Base-by-base conservation (phyloP, 2,888 invertebrate genomes). In the Drosophila paracracens region DNA sequence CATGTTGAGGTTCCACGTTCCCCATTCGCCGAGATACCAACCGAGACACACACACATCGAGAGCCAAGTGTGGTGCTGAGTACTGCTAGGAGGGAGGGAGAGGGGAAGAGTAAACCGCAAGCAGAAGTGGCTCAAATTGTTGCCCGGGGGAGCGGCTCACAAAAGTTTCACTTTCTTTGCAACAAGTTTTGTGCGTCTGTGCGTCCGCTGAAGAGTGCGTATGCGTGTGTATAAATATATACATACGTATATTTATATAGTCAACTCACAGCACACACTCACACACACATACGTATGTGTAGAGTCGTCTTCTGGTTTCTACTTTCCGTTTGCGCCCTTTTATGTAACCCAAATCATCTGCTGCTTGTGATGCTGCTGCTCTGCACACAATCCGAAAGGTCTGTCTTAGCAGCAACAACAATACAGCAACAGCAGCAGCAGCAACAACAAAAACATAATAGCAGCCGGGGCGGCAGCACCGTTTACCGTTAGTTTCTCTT, bases 401-500 rank as follows among this genome's bases (percentile, higher is more conserved):
- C 74, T 66, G 73, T 59, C 72, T 73, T 56, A 61, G 68, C 51
- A 51, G 38, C 61, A 53, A 46, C 68, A 71, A 38, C 66, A 61
- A 27, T 68, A 67, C 65, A 59, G 36, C 52, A 40, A 50, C 60
- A 76, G 21, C 52, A 25, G 0, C 36, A 36, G 6, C 5, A 56
- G 38, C 65, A 70, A 58, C 58, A 62, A 35, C 72, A 64, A 66
- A 52, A 60, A n/a, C 48, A 46, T 46, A 56, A 27, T 56, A 56
- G 36, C 59, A 58, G 10, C 62, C 61, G 38, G 27, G 38, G 36
- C 66, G 46, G 50, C 60, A 68, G 48, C 64, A 67, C 43, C 79
- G 69, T 86, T 74, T 87, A 91, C 90, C 90, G 91, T 91, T 91
- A 92, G 92, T 92, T 92, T 92, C 91, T 92, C 92, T 92, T 92